Evolutionary conservation across 1,140 invertebrate genomes (phyloP).

Genomic region (Drosophila ercepeae): DNA sequence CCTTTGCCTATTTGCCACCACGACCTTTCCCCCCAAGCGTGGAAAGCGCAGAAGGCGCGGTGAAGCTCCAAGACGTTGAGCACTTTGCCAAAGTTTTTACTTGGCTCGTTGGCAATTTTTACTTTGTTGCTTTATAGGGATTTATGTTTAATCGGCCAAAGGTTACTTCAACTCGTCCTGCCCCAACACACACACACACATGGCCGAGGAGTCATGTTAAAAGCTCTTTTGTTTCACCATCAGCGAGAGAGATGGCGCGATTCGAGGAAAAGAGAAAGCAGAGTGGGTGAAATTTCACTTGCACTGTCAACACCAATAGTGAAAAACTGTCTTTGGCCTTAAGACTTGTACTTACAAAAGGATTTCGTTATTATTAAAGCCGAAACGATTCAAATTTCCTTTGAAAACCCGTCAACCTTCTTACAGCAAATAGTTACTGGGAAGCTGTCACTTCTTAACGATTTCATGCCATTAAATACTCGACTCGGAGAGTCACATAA

Average conservation of each 20-base stretch:
- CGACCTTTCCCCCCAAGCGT: conserved; percentile 37
- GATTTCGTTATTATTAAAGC: neutral
- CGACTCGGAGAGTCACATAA: conserved; percentile 8
- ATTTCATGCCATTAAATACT: conserved; percentile 9
- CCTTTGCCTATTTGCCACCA: conserved; percentile 16
- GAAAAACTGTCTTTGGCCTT: conserved; percentile 13
- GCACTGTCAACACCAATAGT: conserved; percentile 38
- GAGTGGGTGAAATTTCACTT: conserved; percentile 3
- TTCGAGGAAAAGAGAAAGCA: neutral
- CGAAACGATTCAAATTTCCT: neutral
- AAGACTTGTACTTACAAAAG: neutral
- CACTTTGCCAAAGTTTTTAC: conserved; percentile 79
- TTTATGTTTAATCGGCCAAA: conserved; percentile 81
- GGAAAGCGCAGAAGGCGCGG: conserved; percentile 39
- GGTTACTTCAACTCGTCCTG: conserved; percentile 49
- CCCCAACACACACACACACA: conserved; percentile 11
- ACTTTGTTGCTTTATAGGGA: conserved; percentile 80
- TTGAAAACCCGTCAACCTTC: neutral
- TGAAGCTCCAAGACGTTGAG: conserved; percentile 51
- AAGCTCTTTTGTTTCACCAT: conserved; percentile 63
- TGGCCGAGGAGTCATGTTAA: conserved; percentile 47
- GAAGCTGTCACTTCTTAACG: conserved; percentile 1
- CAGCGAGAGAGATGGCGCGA: neutral
- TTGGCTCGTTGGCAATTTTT: conserved; percentile 81
- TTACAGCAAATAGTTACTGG: neutral